Evolutionary conservation across 2,113 vertebrate species (phyloP).

Genomic region (Ascaphus truei): DNA sequence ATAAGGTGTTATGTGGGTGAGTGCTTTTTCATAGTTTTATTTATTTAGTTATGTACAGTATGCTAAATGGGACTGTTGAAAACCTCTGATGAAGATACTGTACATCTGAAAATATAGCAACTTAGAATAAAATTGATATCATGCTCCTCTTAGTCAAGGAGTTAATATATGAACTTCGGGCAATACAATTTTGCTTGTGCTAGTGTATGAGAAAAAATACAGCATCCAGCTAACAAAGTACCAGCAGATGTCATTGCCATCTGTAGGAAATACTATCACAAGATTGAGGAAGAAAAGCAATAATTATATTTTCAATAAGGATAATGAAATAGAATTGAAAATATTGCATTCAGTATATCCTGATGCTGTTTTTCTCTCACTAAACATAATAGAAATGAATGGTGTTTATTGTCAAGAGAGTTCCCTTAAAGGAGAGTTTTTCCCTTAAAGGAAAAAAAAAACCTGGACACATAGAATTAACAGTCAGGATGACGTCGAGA

Average conservation of each 20-base stretch:
- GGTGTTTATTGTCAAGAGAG: slow-evolving; percentile 40
- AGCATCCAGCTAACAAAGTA: slow-evolving; percentile 16
- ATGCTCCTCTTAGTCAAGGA: not conserved
- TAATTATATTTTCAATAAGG: slow-evolving; percentile 29
- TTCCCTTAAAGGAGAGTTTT: slow-evolving; percentile 33
- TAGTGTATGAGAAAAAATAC: slow-evolving; percentile 35
- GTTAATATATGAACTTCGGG: not conserved
- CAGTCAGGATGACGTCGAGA: not conserved
- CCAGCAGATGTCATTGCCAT: slow-evolving; percentile 48
- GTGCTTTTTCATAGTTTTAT: too few species aligned
- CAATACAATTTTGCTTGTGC: not conserved
- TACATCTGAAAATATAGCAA: not conserved
- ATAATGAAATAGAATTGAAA: not conserved
- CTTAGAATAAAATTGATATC: not conserved
- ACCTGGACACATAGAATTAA: not conserved
- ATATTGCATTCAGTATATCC: slow-evolving; percentile 15
- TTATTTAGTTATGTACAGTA: too few species aligned
- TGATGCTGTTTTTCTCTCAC: slow-evolving; percentile 36
- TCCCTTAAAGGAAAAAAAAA: slow-evolving; percentile 27
- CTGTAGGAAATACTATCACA: slow-evolving; percentile 31
- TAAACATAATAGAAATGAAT: slow-evolving; percentile 47
- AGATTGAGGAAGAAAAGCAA: slow-evolving; percentile 15
- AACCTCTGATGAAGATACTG: too few species aligned
- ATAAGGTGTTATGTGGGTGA: too few species aligned
- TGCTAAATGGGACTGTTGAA: not conserved